phyloP scores from a whole-genome alignment of 2,888 invertebrate genomes.

The Netelia inedita region DNA sequence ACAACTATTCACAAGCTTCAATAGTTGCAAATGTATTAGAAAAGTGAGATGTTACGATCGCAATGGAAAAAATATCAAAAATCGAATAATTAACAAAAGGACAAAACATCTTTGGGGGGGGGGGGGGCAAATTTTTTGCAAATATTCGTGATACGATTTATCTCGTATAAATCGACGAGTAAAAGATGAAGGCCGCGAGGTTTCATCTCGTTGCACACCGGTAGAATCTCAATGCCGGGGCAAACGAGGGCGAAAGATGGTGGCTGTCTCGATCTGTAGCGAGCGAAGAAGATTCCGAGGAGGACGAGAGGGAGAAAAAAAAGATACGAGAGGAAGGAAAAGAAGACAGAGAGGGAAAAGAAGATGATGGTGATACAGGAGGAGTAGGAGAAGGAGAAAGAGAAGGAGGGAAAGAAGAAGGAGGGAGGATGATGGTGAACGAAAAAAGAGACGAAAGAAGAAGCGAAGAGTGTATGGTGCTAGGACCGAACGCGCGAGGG shows the following conservation, averaged over 20 bases:
- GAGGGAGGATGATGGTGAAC: conserved; percentile 20
- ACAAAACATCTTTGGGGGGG: too few relatives aligned
- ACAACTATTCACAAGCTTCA: too few relatives aligned
- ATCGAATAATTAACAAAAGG: too few relatives aligned
- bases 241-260: conserved; percentile 59
- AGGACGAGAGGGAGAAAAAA: conserved; percentile 23
- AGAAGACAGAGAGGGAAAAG: conserved; percentile 56
- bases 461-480: conserved; percentile 39
- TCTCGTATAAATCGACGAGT: too few relatives aligned
- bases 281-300: conserved; percentile 32
- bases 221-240: conserved; percentile 9
- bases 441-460: conserved; percentile 66
- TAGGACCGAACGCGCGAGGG: conserved; percentile 66
- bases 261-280: conserved; percentile 48
- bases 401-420: conserved; percentile 16
- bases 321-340: conserved; percentile 60
- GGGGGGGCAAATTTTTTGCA: too few relatives aligned
- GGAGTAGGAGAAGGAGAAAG: conserved; percentile 40
- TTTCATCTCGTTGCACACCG: background rate
- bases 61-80: too few relatives aligned
- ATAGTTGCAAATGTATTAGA: too few relatives aligned
- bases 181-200: too few relatives aligned
- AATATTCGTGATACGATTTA: too few relatives aligned
- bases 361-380: conserved; percentile 38
- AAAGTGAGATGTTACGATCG: too few relatives aligned